Conservation (phyloP, 1,140 invertebrate species). For the Bombus superbus region DNA sequence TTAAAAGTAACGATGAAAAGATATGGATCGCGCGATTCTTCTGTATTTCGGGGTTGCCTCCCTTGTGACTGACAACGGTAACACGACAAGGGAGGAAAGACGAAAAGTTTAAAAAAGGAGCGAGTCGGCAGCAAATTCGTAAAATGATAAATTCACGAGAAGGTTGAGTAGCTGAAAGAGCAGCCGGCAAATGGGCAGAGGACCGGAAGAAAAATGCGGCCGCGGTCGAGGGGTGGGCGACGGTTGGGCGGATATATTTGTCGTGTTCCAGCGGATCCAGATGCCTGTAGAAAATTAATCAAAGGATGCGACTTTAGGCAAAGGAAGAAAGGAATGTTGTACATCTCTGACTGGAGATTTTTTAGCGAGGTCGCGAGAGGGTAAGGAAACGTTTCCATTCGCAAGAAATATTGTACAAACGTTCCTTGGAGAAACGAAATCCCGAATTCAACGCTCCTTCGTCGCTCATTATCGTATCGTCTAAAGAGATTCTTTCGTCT, state of each 20-base stretch:
- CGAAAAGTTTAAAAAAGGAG: neutral
- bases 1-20: neutral
- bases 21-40: neutral
- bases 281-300: conserved; percentile 51
- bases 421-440: conserved; percentile 26
- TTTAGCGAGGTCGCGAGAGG: neutral
- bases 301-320: conserved; percentile 42
- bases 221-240: neutral
- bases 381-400: conserved; percentile 40
- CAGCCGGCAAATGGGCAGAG: conserved; percentile 27
- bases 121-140: conserved; percentile 2
- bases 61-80: too few species aligned
- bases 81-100: too few species aligned
- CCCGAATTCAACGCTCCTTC: conserved; percentile 10
- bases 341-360: conserved; percentile 14
- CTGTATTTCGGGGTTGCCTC: neutral
- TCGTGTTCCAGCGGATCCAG: conserved; percentile 29
- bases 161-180: conserved; percentile 53
- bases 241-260: conserved; percentile 4
- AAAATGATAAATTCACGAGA: conserved; percentile 46
- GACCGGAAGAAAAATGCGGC: conserved; percentile 33
- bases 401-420: conserved; percentile 28
- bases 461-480: neutral
- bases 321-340: conserved; percentile 42
- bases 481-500: conserved; percentile 7